These are phyloP conservation scores for Amphiprion clarkii DNA, from an alignment of 2,797 vertebrate species.

Conservation along the genomic window DNA sequence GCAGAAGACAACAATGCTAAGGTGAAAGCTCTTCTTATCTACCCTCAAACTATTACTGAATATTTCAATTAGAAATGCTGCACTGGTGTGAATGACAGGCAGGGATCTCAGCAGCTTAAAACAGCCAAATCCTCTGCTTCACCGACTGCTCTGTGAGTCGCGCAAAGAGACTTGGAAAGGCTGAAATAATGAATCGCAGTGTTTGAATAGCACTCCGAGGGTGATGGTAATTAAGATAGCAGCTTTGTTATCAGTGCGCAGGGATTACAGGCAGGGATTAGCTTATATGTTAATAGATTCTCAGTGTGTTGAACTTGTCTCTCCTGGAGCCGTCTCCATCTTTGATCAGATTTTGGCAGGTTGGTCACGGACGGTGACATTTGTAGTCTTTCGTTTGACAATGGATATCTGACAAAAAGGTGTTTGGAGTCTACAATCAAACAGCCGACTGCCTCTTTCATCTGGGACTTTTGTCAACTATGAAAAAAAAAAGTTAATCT, in stretches of 20 bases:
- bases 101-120: slow-evolving; percentile 36
- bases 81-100: slow-evolving; percentile 47
- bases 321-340: slow-evolving; percentile 41
- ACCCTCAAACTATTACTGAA: slow-evolving; percentile 20
- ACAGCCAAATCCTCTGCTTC: slow-evolving; percentile 44
- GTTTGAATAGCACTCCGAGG: slow-evolving; percentile 68
- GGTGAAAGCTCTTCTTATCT: slow-evolving; percentile 27
- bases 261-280: slow-evolving; percentile 75
- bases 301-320: slow-evolving; percentile 43
- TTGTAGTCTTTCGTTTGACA: background rate
- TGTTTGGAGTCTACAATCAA: background rate
- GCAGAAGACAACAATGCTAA: background rate
- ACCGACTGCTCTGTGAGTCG: slow-evolving; percentile 24
- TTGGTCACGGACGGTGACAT: slow-evolving; percentile 39
- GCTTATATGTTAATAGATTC: slow-evolving; percentile 71
- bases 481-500: background rate
- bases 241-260: slow-evolving; percentile 54
- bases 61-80: slow-evolving; percentile 48
- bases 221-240: slow-evolving; percentile 81
- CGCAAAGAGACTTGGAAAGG: slow-evolving; percentile 19
- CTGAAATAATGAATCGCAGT: slow-evolving; percentile 52
- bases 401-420: slow-evolving; percentile 12
- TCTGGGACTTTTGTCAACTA: background rate
- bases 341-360: slow-evolving; percentile 55
- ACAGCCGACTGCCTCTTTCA: background rate